Conservation (phyloP, 1,140 invertebrate species). For the Cryptotermes secundus region DNA sequence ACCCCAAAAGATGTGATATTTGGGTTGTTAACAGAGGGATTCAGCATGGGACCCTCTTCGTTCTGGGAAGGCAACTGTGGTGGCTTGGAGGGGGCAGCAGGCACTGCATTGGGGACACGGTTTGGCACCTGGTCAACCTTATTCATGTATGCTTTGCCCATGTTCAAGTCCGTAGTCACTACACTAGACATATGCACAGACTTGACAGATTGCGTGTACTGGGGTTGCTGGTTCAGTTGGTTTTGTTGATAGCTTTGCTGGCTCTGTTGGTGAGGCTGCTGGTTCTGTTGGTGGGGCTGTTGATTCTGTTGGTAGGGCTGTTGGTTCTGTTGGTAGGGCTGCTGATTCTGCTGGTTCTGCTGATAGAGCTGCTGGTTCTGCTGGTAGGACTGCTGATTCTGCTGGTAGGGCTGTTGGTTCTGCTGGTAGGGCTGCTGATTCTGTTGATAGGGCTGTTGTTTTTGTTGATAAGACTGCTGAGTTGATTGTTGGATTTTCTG, state of each 20-base stretch:
- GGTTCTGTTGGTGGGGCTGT: conserved; percentile 35
- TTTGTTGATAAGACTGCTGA: conserved; percentile 10
- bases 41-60: conserved; percentile 38
- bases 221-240: conserved; percentile 37
- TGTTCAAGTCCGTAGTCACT: conserved; percentile 21
- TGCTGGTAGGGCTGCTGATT: conserved; percentile 1
- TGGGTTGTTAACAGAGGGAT: background rate
- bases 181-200: conserved; percentile 34
- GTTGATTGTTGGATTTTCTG: conserved; percentile 37
- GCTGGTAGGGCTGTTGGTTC: conserved; percentile 1
- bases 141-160: conserved; percentile 33
- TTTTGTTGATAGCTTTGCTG: conserved; percentile 32
- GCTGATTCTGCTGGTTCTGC: conserved; percentile 34
- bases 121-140: background rate
- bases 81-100: conserved; percentile 32
- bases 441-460: conserved; percentile 15
- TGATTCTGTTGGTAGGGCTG: conserved; percentile 34
- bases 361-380: conserved; percentile 24
- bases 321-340: conserved; percentile 30
- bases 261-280: conserved; percentile 30
- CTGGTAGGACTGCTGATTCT: conserved; percentile 10
- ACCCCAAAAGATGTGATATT: background rate
- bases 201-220: conserved; percentile 36
- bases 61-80: conserved; percentile 3
- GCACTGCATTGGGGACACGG: conserved; percentile 21